Evolutionary conservation across 2,797 vertebrate genomes (phyloP).

Genomic region (Cossypha heuglini): DNA sequence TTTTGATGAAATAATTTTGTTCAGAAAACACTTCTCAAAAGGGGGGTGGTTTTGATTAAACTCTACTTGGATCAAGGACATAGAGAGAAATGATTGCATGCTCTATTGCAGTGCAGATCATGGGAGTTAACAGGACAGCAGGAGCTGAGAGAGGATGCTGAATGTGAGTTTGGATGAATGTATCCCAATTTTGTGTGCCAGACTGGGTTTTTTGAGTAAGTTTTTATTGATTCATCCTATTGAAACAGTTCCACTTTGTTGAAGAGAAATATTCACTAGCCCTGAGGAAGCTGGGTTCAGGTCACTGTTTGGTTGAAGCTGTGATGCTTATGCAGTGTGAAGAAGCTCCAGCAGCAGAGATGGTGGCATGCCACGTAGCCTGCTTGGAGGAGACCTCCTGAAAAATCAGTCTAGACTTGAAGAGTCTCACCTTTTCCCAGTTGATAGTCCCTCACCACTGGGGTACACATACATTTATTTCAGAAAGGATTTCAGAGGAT

Average conservation of each 20-base stretch:
- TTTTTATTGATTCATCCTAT: background rate
- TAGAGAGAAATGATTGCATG: background rate
- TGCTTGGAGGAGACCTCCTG: background rate
- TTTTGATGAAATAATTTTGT: constrained; percentile 20
- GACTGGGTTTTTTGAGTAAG: background rate
- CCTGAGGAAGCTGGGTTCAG: background rate
- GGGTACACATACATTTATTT: background rate
- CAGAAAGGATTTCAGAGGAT: background rate
- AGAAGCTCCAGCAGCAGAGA: background rate
- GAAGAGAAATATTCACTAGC: background rate
- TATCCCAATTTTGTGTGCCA: background rate
- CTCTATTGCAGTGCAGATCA: background rate
- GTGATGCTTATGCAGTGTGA: background rate
- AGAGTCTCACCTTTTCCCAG: background rate
- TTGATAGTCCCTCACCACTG: background rate
- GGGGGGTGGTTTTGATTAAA: background rate
- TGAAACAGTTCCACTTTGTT: background rate
- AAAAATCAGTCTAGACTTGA: background rate
- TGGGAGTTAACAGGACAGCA: background rate
- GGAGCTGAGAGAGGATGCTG: background rate
- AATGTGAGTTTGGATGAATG: background rate
- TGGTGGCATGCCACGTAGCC: background rate
- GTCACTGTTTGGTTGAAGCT: background rate
- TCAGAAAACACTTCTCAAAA: background rate
- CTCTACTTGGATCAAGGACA: background rate